A percentile compares a stretch with the other conserved stretches of the same genome.
Conservation (phyloP, 2,113 vertebrate genomes). For the Lophura nycthemera region DNA sequence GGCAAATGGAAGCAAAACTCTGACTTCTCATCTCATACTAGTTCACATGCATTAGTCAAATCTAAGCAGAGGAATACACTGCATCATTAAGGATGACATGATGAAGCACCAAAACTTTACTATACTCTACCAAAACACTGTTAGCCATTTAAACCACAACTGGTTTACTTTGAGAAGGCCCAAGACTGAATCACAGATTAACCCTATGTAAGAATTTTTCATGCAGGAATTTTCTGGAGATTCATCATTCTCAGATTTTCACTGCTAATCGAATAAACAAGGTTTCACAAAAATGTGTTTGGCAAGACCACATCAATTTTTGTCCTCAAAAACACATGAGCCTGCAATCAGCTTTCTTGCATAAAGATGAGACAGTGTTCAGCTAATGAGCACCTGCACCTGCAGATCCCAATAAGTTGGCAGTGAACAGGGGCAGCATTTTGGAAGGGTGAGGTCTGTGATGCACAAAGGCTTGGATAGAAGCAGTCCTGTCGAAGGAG, state of each 20-base stretch:
- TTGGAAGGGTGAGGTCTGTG: neutral
- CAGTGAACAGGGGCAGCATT: neutral
- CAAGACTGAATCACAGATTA: neutral
- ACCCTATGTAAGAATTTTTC: neutral
- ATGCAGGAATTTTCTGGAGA: neutral
- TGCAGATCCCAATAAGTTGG: constrained; percentile 7
- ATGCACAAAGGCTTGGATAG: neutral
- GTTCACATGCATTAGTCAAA: neutral
- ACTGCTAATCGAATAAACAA: neutral
- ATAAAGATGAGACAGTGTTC: constrained; percentile 26
- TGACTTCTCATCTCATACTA: neutral
- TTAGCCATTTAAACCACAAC: neutral
- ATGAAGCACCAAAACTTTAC: neutral
- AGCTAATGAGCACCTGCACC: neutral
- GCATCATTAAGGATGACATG: neutral
- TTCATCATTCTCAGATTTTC: neutral
- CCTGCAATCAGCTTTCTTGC: constrained; percentile 18
- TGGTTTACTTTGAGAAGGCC: neutral
- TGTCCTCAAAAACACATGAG: neutral
- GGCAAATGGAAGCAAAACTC: neutral
- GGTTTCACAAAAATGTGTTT: neutral
- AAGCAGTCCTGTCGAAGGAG: neutral
- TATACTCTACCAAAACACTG: too few species aligned
- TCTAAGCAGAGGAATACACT: neutral
- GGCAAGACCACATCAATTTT: neutral